phyloP scores from a whole-genome alignment of 37 sponge, comb jelly and placozoan species.

The Ephydatia muelleri region DNA sequence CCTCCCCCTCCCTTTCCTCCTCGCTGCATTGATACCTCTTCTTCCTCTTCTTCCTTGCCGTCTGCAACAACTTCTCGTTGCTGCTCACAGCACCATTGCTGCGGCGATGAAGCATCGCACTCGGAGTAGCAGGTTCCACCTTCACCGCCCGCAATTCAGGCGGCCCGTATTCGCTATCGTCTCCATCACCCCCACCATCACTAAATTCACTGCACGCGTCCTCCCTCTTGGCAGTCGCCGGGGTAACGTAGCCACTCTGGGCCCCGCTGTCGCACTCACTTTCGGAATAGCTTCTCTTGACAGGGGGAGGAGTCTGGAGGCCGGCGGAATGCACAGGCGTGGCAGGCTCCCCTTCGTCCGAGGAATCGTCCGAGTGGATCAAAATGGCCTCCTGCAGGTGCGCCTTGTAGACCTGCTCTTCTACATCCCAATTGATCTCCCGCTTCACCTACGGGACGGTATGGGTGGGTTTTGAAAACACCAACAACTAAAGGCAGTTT shows the following conservation, averaged over 20 bases:
- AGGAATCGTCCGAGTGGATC: too few relatives aligned
- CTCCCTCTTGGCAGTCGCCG: not conserved
- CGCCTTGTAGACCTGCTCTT: slow-evolving; percentile 13
- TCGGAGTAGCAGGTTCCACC: too few relatives aligned
- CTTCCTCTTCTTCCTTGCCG: too few relatives aligned
- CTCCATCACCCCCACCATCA: not conserved
- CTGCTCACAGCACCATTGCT: not conserved
- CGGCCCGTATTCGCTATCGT: too few relatives aligned
- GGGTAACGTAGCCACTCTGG: not conserved
- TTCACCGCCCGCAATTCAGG: too few relatives aligned
- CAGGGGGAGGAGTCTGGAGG: not conserved
- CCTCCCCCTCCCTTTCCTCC: not conserved
- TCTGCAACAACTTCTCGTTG: not conserved
- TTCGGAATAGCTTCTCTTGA: not conserved
- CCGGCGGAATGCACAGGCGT: too few relatives aligned
- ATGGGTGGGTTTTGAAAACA: too few relatives aligned
- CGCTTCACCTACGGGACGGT: slow-evolving; percentile 5
- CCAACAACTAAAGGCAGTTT: too few relatives aligned
- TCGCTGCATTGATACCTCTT: not conserved
- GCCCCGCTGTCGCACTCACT: not conserved
- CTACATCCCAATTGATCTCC: slow-evolving; percentile 52
- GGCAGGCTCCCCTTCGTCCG: too few relatives aligned
- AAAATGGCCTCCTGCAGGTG: too few relatives aligned
- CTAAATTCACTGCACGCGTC: not conserved
- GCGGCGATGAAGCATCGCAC: too few relatives aligned